Conservation (phyloP, 2,888 invertebrate species). For the Mythimna vitellina region DNA sequence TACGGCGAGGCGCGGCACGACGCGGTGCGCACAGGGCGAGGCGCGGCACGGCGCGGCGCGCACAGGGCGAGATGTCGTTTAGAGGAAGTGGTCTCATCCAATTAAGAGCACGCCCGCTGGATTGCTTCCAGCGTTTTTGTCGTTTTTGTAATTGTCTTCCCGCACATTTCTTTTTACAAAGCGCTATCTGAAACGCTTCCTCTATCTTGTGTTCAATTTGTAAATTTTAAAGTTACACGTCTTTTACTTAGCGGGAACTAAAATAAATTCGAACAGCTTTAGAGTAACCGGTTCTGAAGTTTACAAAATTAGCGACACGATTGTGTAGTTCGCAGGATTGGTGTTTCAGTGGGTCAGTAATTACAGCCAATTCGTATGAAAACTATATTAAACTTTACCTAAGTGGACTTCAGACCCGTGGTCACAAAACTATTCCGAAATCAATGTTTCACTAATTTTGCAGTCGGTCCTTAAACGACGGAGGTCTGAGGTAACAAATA, state of each 20-base stretch:
- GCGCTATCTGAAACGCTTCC: conserved; percentile 71
- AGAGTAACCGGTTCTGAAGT: conserved; percentile 15
- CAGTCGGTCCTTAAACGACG: no score
- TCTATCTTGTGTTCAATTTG: conserved; percentile 69
- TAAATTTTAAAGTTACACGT: conserved; percentile 46
- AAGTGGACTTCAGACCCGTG: not conserved
- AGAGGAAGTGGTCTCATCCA: conserved; percentile 89
- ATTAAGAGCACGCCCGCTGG: conserved; percentile 87
- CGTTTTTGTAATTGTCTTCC: conserved; percentile 87
- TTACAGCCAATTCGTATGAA: conserved; percentile 29
- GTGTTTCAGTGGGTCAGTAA: conserved; percentile 21
- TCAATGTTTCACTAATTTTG: not conserved
- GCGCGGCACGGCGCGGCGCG: conserved; percentile 4
- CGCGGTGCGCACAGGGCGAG: no score
- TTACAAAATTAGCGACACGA: conserved; percentile 22
- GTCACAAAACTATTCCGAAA: conserved; percentile 9
- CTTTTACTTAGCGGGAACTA: conserved; percentile 30
- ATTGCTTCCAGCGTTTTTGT: conserved; percentile 87
- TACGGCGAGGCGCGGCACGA: conserved; percentile 42
- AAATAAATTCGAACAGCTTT: conserved; percentile 35
- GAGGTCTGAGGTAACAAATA: no score
- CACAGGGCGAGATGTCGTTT: conserved; percentile 80
- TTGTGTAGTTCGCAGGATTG: conserved; percentile 18
- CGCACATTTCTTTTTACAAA: conserved; percentile 78
- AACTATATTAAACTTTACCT: conserved; percentile 23